These are phyloP conservation scores for Meghimatium bilineatum DNA, from an alignment of 2,888 invertebrate species.

Conservation along the genomic window DNA sequence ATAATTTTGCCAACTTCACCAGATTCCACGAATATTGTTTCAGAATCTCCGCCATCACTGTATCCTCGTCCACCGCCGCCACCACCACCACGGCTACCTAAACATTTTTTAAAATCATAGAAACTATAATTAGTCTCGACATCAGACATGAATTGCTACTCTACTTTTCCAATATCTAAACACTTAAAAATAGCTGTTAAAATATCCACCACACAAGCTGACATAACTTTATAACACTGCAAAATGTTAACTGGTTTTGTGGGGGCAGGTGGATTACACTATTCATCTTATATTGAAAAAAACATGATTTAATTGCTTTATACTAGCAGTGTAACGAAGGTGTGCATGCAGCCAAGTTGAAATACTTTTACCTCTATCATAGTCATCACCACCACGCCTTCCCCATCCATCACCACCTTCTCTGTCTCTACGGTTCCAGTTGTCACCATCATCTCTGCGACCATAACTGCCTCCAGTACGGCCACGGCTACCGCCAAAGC, in stretches of 20 bases:
- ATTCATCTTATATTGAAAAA: too few relatives aligned
- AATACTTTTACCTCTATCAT: conserved; percentile 29
- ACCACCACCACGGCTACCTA: not conserved
- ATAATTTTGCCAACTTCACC: conserved; percentile 63
- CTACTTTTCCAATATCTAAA: too few relatives aligned
- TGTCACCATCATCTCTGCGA: conserved; percentile 38
- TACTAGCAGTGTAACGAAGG: too few relatives aligned
- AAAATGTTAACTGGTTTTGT: too few relatives aligned
- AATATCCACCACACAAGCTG: too few relatives aligned
- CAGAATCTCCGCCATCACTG: conserved; percentile 28
- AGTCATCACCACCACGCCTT: conserved; percentile 44
- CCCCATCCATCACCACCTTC: conserved; percentile 41
- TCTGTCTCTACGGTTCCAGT: conserved; percentile 39
- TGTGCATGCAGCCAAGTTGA: not conserved
- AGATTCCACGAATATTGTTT: conserved; percentile 53
- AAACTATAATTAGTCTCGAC: too few relatives aligned
- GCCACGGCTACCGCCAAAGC: conserved; percentile 33
- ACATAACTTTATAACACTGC: too few relatives aligned
- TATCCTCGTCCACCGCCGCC: conserved; percentile 1
- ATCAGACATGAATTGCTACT: too few relatives aligned
- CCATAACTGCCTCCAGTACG: conserved; percentile 29
- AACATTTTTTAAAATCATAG: too few relatives aligned
- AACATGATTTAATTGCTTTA: too few relatives aligned
- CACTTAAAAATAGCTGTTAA: too few relatives aligned
- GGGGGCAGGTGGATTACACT: too few relatives aligned